Evolutionary conservation across 2,113 vertebrate genomes (phyloP), one percentile per base, ranked within the genome.

Genomic region (Thalassoma bifasciatum): DNA sequence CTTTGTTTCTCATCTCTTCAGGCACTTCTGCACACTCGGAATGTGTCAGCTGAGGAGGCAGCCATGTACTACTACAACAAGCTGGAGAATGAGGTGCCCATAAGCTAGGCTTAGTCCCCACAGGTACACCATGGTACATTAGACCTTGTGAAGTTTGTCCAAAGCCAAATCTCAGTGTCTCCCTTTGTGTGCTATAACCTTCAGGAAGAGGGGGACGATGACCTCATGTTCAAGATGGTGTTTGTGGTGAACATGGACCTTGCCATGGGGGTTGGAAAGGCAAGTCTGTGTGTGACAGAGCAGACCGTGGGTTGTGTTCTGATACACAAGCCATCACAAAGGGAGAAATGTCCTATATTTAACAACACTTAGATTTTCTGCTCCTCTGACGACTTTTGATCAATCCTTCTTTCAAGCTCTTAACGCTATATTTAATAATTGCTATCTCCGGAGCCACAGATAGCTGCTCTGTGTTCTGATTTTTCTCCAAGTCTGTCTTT

Each of bases 51-150:
- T 2, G 94, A 95, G 67, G 94, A 94, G 81, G 95, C 95, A 38
- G 94, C 94, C 71, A 94, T 95, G 93, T 95, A 95, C 87, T 96
- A 96, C 88, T 96, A 95, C 89, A 93, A 95, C 92, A 94, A 94
- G 80, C 90, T 95, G 84, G 94, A 95, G 88, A 94, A 94, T 84
- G 94, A 95, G 94, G 94, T 94, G 85, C 84, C 85, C 65, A 88
- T 91, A 92, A 86, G 84, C 26, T 89, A 87, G 78, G 83, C 88
- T 89, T 91, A 90, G 84, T 84, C 79, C 77, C 60, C 69, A 75
- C 86, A 86, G 87, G 89, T 87, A 85, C 84, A 86, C 91, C 21
- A 62, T 88, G 84, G 76, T 82, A 73, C 79, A 71, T 82, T 81
- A 72, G 75, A 66, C 75, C 76, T 75, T 9, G 60, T 82, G 78